Evolutionary conservation across 2,888 invertebrate genomes (phyloP), one percentile per base, ranked within the genome.

Genomic region (Andrena haemorrhoa): DNA sequence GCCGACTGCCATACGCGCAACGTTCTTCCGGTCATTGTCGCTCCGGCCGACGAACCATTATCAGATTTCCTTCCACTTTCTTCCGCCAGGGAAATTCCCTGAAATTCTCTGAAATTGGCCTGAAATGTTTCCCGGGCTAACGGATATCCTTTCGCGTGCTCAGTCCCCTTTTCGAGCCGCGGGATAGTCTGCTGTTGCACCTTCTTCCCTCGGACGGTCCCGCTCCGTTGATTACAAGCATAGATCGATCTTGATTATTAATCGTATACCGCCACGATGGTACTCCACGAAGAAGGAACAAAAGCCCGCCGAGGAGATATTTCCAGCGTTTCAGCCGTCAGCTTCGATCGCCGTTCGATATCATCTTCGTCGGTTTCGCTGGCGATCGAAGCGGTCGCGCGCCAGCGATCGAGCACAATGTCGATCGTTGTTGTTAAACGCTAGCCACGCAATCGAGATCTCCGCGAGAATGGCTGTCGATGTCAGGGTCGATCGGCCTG

Each of bases 1-100:
- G 68, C 33, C 26, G 20, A 12, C 20, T 53, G 69, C 1, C 73
- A 16, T 56, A 58, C 64, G 31, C 31, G 77, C 41, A 64, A 75
- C 65, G 64, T 72, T 73, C 83, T 89, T 89, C 89, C 89, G 86
- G 87, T 87, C 82, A 86, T 89, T 87, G 88, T 89, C 77, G 80
- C 74, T 77, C 58, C 65, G 86, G 79, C 74, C 75, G 73, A 20
- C 71, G 71, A 58, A 80, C 83, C 88, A 80, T 83, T 84, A 84
- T 78, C 74, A 65, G 58, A 66, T 83, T 75, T 79, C 79, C 72
- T 79, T 60, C 75, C 60, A 12, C 73, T 75, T 78, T 82, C 82
- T 82, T 76, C 49, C n/a, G 35, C 68, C 77, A 53, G 75, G 65
- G 75, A 74, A 82, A 83, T 77, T 65, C 4, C 29, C 29, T 29